These are phyloP conservation scores for Nephrocerus scutellatus DNA, from an alignment of 2,888 invertebrate species.

Conservation along the genomic window DNA sequence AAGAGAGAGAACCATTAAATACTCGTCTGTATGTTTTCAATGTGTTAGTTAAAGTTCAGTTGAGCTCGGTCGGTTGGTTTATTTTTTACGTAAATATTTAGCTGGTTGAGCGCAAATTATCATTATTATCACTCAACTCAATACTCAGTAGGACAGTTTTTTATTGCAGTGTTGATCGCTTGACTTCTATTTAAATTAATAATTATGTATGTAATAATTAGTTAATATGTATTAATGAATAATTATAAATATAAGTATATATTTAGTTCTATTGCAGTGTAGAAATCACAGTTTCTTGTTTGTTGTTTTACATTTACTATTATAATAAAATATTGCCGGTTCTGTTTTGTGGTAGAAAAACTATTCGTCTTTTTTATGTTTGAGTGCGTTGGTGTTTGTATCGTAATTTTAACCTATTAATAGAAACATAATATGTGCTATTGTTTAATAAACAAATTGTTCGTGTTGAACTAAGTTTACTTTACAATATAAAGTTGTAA, in stretches of 20 bases:
- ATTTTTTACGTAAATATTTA: conserved; percentile 14
- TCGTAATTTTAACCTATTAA: too few species aligned
- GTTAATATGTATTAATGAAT: conserved; percentile 21
- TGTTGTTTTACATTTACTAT: too few species aligned
- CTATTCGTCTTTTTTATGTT: too few species aligned
- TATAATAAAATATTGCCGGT: too few species aligned
- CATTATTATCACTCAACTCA: conserved; percentile 5
- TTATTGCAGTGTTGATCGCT: conserved; percentile 15
- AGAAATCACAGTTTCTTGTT: conserved; percentile 23
- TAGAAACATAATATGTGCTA: too few species aligned
- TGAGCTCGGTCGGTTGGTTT: conserved; percentile 20
- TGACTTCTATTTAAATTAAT: conserved; percentile 12
- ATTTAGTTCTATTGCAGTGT: conserved; percentile 23
- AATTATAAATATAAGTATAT: too few species aligned
- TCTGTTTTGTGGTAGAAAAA: too few species aligned
- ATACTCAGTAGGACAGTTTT: conserved; percentile 19
- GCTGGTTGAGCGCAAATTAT: conserved; percentile 17
- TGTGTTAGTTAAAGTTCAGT: conserved; percentile 13
- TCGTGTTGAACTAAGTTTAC: too few species aligned
- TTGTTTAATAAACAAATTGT: too few species aligned
- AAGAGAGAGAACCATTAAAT: conserved; percentile 9
- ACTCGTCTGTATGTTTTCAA: conserved; percentile 11
- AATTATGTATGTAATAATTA: conserved; percentile 17
- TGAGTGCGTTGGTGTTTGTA: too few species aligned
- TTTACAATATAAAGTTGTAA: too few species aligned